Conservation (phyloP, 2,888 invertebrate species). For the Lacanobia oleracea region DNA sequence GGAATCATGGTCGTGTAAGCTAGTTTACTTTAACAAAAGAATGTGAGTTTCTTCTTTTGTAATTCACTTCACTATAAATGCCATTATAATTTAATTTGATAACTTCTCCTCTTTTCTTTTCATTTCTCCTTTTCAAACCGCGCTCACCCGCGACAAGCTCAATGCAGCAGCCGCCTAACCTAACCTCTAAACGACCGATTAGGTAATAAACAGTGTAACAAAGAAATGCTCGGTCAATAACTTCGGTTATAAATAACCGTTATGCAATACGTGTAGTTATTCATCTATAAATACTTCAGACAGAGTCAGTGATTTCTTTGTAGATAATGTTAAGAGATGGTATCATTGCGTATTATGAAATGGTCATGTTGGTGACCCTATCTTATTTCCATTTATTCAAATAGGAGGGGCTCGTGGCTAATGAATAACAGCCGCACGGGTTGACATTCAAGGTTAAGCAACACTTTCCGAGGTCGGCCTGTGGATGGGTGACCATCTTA, state of each 20-base stretch:
- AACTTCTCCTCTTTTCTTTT: too few species aligned
- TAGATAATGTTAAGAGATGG: slow-evolving; percentile 34
- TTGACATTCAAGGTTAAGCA: too few species aligned
- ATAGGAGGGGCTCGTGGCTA: too few species aligned
- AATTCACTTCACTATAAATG: too few species aligned
- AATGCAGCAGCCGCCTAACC: slow-evolving; percentile 1
- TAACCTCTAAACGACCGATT: slow-evolving; percentile 55
- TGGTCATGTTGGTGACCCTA: not conserved
- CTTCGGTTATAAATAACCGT: slow-evolving; percentile 71
- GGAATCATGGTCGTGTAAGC: too few species aligned
- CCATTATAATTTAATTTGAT: too few species aligned
- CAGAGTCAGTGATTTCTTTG: slow-evolving; percentile 36
- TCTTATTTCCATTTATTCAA: not conserved
- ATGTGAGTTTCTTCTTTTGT: too few species aligned
- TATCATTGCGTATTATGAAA: slow-evolving; percentile 8
- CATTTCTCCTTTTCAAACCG: too few species aligned
- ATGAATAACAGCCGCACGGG: too few species aligned
- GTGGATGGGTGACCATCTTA: too few species aligned
- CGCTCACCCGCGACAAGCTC: not conserved
- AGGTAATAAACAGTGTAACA: slow-evolving; percentile 56
- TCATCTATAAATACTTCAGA: slow-evolving; percentile 69
- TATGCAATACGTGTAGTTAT: slow-evolving; percentile 73
- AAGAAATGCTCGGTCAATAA: slow-evolving; percentile 66
- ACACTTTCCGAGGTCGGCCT: too few species aligned
- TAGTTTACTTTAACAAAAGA: too few species aligned